Percentiles rank a stretch among this genome's conserved stretches.
Conservation (phyloP, 2,113 vertebrate species). For the Ammodytes marinus region DNA sequence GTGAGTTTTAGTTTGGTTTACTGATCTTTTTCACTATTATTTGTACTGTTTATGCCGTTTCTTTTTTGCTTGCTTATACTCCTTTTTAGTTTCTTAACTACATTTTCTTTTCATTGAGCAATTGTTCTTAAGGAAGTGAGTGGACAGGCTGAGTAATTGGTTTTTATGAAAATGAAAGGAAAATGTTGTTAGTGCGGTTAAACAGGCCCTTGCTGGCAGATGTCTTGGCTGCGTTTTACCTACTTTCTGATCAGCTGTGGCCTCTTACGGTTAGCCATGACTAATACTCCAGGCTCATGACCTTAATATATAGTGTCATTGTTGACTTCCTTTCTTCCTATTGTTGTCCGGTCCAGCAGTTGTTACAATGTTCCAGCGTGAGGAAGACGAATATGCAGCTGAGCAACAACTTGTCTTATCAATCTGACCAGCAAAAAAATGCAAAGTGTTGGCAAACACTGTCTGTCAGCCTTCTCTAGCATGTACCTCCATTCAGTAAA, state of each 20-base stretch:
- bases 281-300: constrained; percentile 51
- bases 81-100: neutral
- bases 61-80: neutral
- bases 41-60: neutral
- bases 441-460: constrained; percentile 41
- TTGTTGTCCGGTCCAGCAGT: constrained; percentile 9
- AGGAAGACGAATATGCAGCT: constrained; percentile 9
- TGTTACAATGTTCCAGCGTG: constrained; percentile 25
- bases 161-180: constrained; percentile 35
- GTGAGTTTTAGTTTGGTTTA: constrained; percentile 5
- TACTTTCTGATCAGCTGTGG: constrained; percentile 61
- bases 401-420: constrained; percentile 21
- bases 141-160: constrained; percentile 40
- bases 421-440: constrained; percentile 19
- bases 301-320: constrained; percentile 45
- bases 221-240: constrained; percentile 55
- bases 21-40: neutral
- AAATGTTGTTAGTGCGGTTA: constrained; percentile 35
- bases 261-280: constrained; percentile 69
- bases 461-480: constrained; percentile 29
- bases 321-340: constrained; percentile 33
- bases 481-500: constrained; percentile 61
- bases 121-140: constrained; percentile 10
- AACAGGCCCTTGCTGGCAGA: constrained; percentile 32
- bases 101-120: neutral